phyloP scores from a whole-genome alignment of 2,888 invertebrate genomes.

The Melinaea menophilus region DNA sequence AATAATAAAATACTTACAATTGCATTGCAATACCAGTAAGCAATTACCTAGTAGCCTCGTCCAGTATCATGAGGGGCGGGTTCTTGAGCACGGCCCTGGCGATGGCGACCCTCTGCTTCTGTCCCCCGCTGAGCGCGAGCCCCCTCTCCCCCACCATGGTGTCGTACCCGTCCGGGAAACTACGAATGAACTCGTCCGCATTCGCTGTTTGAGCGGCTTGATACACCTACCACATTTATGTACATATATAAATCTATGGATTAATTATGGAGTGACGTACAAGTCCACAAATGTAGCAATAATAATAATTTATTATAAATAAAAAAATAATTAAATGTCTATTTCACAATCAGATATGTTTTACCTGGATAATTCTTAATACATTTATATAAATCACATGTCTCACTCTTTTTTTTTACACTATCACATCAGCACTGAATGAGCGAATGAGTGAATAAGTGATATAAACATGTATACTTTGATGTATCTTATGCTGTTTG shows the following conservation, averaged over 20 bases:
- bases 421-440: too few relatives aligned
- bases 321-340: too few relatives aligned
- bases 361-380: too few relatives aligned
- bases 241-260: constrained; percentile 9
- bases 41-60: constrained; percentile 93
- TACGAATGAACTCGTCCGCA: constrained; percentile 91
- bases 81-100: constrained; percentile 95
- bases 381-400: too few relatives aligned
- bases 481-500: too few relatives aligned
- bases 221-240: constrained; percentile 73
- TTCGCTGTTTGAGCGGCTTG: constrained; percentile 92
- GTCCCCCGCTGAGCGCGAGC: constrained; percentile 94
- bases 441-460: too few relatives aligned
- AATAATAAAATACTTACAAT: too few relatives aligned
- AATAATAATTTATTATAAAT: background rate
- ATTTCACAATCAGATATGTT: too few relatives aligned
- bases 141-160: constrained; percentile 95
- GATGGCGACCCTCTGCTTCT: constrained; percentile 96
- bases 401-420: too few relatives aligned
- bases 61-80: constrained; percentile 91
- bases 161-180: constrained; percentile 89
- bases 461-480: too few relatives aligned
- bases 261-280: background rate
- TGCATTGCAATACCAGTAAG: too few relatives aligned
- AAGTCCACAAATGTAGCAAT: background rate